Percentiles rank a stretch among this genome's conserved stretches.
Evolutionary conservation across 2,888 invertebrate species (phyloP).

Genomic region (Reticulitermes lucifugus): DNA sequence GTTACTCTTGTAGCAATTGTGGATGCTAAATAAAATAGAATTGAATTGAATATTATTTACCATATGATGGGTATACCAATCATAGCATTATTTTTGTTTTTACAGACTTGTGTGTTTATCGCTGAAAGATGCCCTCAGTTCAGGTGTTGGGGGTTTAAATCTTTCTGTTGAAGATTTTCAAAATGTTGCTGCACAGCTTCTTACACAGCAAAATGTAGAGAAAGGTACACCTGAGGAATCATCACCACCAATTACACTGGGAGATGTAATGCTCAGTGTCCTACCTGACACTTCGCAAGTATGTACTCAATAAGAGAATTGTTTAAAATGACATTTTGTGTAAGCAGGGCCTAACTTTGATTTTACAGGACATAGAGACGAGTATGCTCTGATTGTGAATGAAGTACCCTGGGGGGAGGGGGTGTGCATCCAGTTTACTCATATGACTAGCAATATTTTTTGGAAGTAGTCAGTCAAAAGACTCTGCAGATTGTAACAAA

Average conservation of each 20-base stretch:
- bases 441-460: no score
- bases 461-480: no score
- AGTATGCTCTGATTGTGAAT: no score
- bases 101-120: slow-evolving; percentile 65
- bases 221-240: slow-evolving; percentile 19
- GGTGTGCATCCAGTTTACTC: no score
- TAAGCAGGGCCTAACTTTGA: no score
- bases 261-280: slow-evolving; percentile 39
- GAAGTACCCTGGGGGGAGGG: no score
- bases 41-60: background rate
- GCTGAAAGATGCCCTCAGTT: slow-evolving; percentile 64
- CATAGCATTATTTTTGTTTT: slow-evolving; percentile 48
- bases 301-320: background rate
- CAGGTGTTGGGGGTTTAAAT: slow-evolving; percentile 62
- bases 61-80: background rate
- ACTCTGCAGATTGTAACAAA: background rate
- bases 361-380: no score
- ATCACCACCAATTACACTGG: slow-evolving; percentile 5
- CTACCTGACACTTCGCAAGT: slow-evolving; percentile 36
- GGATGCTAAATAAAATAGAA: no score
- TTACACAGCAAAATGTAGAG: slow-evolving; percentile 60
- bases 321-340: no score
- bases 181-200: slow-evolving; percentile 63
- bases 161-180: slow-evolving; percentile 65
- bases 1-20: no score